These are phyloP conservation scores for Forbesichthys papilliferus DNA, from an alignment of 2,113 vertebrate genomes.

Conservation along the genomic window DNA sequence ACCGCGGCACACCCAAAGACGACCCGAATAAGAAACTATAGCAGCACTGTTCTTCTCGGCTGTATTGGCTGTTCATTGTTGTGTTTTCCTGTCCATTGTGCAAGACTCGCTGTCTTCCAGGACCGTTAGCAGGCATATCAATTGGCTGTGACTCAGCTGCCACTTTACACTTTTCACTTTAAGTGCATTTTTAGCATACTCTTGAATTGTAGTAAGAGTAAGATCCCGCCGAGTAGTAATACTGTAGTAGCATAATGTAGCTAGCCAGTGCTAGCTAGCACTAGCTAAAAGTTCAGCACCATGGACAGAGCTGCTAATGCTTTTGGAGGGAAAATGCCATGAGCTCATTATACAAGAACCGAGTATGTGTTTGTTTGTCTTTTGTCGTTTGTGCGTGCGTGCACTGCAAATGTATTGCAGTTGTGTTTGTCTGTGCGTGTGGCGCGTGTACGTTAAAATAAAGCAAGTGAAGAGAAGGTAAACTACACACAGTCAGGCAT, in stretches of 20 bases:
- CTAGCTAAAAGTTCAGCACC: conserved; percentile 55
- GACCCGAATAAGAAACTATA: conserved; percentile 14
- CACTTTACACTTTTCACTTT: neutral
- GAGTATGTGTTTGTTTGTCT: too few relatives aligned
- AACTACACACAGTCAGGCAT: neutral
- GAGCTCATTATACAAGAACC: conserved; percentile 2
- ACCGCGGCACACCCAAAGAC: conserved; percentile 11
- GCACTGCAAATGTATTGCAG: neutral
- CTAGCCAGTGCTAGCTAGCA: neutral
- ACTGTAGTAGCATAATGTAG: conserved; percentile 12
- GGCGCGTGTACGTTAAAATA: neutral
- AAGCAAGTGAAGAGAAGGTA: neutral
- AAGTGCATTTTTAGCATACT: neutral
- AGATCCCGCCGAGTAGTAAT: conserved; percentile 27
- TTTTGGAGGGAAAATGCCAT: conserved; percentile 12
- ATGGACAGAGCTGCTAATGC: conserved; percentile 49
- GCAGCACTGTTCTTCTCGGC: neutral
- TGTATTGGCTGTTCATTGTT: neutral
- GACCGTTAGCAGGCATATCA: too few relatives aligned
- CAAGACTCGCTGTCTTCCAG: neutral
- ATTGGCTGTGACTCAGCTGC: conserved; percentile 6
- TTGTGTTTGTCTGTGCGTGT: neutral
- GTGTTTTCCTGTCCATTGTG: conserved; percentile 7
- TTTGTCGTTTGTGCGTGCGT: too few relatives aligned
- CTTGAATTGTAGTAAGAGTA: conserved; percentile 4